These are phyloP conservation scores for Odontothrips loti DNA, from an alignment of 2,888 invertebrate genomes.

Conservation along the genomic window DNA sequence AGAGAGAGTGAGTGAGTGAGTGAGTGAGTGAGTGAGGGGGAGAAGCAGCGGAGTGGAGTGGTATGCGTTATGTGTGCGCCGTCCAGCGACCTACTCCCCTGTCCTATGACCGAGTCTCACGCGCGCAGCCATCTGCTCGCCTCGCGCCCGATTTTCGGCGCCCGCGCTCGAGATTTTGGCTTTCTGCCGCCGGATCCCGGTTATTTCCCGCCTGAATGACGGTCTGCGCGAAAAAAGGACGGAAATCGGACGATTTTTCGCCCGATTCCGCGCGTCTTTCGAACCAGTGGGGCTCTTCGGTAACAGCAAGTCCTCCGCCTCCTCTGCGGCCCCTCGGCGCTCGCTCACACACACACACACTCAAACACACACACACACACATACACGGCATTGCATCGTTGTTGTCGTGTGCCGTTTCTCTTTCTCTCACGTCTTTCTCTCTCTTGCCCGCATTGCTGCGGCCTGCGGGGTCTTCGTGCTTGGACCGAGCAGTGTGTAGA, in stretches of 20 bases:
- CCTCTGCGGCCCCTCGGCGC: background rate
- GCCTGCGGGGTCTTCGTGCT: too few relatives aligned
- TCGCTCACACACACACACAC: background rate
- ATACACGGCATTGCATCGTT: background rate
- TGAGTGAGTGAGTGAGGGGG: background rate
- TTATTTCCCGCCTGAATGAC: background rate
- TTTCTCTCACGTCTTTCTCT: slow-evolving; percentile 30
- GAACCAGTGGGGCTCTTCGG: slow-evolving; percentile 29
- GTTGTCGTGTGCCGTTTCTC: background rate
- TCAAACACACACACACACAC: background rate
- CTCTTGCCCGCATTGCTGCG: slow-evolving; percentile 28
- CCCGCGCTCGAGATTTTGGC: background rate
- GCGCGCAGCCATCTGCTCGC: background rate
- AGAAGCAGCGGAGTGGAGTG: background rate
- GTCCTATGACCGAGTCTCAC: slow-evolving; percentile 12
- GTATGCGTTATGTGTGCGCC: slow-evolving; percentile 22
- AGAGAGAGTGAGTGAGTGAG: background rate
- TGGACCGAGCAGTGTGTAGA: too few relatives aligned
- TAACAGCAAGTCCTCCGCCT: slow-evolving; percentile 38
- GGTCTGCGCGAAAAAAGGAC: slow-evolving; percentile 10
- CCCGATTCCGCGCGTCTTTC: background rate
- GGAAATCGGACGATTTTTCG: background rate
- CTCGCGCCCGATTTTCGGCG: background rate
- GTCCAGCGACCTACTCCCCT: slow-evolving; percentile 21
- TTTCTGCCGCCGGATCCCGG: background rate